Evolutionary conservation across 2,797 vertebrate species (phyloP).

Genomic region (Pachyuromys duprasi): DNA sequence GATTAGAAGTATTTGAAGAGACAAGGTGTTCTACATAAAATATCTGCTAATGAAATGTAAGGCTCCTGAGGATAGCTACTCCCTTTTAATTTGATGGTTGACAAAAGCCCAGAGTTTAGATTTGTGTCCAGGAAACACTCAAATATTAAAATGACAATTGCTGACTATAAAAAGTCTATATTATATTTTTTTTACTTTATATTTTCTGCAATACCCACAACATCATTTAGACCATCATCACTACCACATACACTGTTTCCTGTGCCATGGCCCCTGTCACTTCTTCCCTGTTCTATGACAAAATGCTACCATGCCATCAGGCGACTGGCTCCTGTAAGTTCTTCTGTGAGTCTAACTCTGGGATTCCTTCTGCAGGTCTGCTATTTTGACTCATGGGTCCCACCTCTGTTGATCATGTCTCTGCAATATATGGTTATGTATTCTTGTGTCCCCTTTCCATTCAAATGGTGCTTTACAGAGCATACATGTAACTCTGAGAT

Average conservation of each 20-base stretch:
- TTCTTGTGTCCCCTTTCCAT: neutral
- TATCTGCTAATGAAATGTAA: neutral
- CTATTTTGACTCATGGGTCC: neutral
- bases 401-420: neutral
- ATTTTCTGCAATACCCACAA: neutral
- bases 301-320: rapidly evolving
- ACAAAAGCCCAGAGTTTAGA: neutral
- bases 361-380: neutral
- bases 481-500: neutral
- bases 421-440: neutral
- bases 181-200: neutral
- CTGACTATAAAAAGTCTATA: neutral
- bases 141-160: neutral
- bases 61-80: neutral
- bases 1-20: neutral
- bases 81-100: neutral
- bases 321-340: neutral
- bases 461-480: neutral
- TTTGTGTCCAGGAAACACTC: neutral
- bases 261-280: neutral
- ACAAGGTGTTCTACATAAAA: slow-evolving; percentile 26
- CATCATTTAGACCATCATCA: neutral
- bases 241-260: neutral
- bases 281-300: neutral
- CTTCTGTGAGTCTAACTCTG: neutral